Conservation (phyloP, 2,888 invertebrate genomes). For the Eupeodes latifasciatus region DNA sequence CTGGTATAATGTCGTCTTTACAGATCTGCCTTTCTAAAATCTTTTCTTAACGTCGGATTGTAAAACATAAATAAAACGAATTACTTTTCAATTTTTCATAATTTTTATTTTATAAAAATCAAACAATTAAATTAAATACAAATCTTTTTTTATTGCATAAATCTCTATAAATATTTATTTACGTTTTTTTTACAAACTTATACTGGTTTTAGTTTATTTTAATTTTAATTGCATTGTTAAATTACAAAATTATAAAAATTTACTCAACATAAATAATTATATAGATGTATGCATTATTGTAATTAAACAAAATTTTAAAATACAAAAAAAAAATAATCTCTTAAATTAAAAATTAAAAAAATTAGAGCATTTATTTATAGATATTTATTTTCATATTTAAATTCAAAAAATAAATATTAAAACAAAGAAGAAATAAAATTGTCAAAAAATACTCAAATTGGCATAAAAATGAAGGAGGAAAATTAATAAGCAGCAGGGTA, state of each 20-base stretch:
- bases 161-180: constrained; percentile 68
- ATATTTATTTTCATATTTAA: constrained; percentile 31
- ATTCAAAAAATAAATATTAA: constrained; percentile 60
- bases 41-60: too few relatives aligned
- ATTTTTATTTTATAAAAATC: constrained; percentile 67
- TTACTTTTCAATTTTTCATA: constrained; percentile 9
- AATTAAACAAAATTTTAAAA: background rate
- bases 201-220: constrained; percentile 53
- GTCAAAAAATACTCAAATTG: constrained; percentile 68
- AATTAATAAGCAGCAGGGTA: constrained; percentile 50
- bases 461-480: constrained; percentile 34
- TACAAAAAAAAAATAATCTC: constrained; percentile 18
- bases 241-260: constrained; percentile 49
- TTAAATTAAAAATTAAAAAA: constrained; percentile 36
- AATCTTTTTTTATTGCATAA: constrained; percentile 55
- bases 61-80: background rate
- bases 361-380: background rate
- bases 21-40: too few relatives aligned
- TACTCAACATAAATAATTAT: constrained; percentile 22
- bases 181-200: constrained; percentile 72
- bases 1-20: too few relatives aligned
- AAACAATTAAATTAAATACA: constrained; percentile 71
- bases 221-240: constrained; percentile 22
- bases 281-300: background rate
- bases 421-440: constrained; percentile 30